Percentiles rank a stretch among this genome's conserved stretches.
Conservation (phyloP, 1,140 invertebrate species). For the Drosophila mayri region DNA sequence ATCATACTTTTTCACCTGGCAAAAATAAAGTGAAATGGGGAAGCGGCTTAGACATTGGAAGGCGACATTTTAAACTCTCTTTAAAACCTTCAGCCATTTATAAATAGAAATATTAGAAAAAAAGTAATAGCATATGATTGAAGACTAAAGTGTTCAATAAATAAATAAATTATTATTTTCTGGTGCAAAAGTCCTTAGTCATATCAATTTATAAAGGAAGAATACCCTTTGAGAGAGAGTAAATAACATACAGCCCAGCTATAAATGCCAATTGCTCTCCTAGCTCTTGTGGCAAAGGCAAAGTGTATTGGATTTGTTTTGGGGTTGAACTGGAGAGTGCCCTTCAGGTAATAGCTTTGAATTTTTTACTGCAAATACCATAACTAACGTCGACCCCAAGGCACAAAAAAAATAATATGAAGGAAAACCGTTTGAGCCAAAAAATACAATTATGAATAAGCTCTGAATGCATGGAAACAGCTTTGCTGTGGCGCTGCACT, state of each 20-base stretch:
- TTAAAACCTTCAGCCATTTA: neutral
- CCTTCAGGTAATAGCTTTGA: constrained; percentile 59
- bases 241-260: neutral
- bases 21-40: constrained; percentile 16
- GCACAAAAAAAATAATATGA: constrained; percentile 9
- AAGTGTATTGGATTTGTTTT: constrained; percentile 74
- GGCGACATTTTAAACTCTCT: neutral
- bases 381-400: constrained; percentile 36
- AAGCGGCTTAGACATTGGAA: neutral
- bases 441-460: constrained; percentile 25
- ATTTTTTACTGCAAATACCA: constrained; percentile 67
- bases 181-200: neutral
- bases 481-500: constrained; percentile 63
- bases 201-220: neutral
- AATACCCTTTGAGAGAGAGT: neutral
- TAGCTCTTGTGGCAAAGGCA: constrained; percentile 64
- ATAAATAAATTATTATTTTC: neutral
- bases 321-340: constrained; percentile 46
- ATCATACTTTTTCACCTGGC: constrained; percentile 34
- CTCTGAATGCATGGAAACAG: constrained; percentile 41
- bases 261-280: constrained; percentile 49
- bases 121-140: too few species aligned
- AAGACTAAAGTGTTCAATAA: accelerated
- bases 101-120: neutral
- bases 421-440: constrained; percentile 21